These are phyloP conservation scores for Poecilia wingei DNA, from an alignment of 2,797 vertebrate species.

Conservation along the genomic window DNA sequence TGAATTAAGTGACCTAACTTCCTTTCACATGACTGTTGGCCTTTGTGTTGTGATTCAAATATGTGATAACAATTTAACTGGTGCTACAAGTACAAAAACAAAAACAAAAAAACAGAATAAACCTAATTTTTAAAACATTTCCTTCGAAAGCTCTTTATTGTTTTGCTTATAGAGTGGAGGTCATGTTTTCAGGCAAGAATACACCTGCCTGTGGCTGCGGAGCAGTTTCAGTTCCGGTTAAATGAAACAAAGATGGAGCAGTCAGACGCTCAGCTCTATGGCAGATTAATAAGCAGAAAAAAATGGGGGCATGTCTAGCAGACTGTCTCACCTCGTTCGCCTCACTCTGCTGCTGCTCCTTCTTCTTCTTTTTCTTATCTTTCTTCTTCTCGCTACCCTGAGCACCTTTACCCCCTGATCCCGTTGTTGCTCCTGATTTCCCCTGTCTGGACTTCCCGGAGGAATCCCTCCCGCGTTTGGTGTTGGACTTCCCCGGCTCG, in stretches of 20 bases:
- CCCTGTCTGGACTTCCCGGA: constrained; percentile 80
- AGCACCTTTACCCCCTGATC: constrained; percentile 76
- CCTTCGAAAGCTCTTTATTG: not conserved
- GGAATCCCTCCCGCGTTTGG: constrained; percentile 73
- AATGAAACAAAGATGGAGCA: constrained; percentile 38
- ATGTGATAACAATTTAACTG: not conserved
- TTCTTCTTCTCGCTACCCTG: constrained; percentile 89
- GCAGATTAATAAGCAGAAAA: not conserved
- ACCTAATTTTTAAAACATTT: not conserved
- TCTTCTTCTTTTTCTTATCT: constrained; percentile 92
- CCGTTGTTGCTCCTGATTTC: constrained; percentile 69
- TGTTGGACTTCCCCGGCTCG: constrained; percentile 80
- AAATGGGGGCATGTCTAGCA: not conserved
- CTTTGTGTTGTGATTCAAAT: not conserved
- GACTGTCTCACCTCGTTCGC: constrained; percentile 86
- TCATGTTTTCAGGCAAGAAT: not conserved
- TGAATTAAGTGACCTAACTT: not conserved
- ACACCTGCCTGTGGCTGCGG: not conserved
- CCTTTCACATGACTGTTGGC: not conserved
- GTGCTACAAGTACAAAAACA: not conserved
- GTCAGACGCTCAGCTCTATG: not conserved
- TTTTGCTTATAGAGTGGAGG: not conserved
- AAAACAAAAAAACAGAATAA: not conserved
- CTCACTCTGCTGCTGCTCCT: constrained; percentile 92
- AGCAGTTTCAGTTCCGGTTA: constrained; percentile 35